A percentile compares a stretch with the other conserved stretches of the same genome.
Conservation (phyloP, 2,888 invertebrate genomes). For the Macroteleia sp. region DNA sequence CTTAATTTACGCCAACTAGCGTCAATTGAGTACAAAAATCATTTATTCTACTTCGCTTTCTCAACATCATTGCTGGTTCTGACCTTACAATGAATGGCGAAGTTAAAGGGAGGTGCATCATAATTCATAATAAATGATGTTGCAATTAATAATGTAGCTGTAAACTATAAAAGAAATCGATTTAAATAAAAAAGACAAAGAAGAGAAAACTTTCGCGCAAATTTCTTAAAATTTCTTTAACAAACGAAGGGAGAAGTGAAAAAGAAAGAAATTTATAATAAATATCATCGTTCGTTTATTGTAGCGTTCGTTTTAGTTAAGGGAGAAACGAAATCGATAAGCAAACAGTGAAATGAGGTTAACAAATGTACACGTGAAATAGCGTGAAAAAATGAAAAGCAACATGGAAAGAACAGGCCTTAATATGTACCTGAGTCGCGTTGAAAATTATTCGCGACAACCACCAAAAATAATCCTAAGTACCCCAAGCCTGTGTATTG, state of each 20-base stretch:
- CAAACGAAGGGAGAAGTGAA: background rate
- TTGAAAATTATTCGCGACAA: conserved; percentile 70
- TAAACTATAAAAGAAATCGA: conserved; percentile 1
- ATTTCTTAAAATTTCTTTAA: too few relatives aligned
- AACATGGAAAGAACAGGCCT: conserved; percentile 80
- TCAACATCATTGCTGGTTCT: conserved; percentile 12
- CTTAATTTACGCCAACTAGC: background rate
- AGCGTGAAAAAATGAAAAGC: conserved; percentile 34
- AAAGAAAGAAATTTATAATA: too few relatives aligned
- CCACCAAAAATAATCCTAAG: conserved; percentile 68
- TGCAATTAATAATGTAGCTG: conserved; percentile 19
- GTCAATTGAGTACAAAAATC: background rate
- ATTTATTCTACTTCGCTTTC: conserved; percentile 18
- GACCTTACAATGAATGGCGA: background rate
- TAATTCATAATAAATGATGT: conserved; percentile 1
- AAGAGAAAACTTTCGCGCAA: conserved; percentile 30
- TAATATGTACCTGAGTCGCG: conserved; percentile 81
- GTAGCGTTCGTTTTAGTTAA: conserved; percentile 9
- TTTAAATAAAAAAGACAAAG: background rate
- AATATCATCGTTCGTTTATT: conserved; percentile 26
- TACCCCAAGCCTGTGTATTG: conserved; percentile 60
- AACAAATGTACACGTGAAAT: conserved; percentile 39
- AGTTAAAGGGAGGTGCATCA: too few relatives aligned
- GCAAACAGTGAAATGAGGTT: conserved; percentile 13
- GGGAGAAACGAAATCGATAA: background rate